Percentiles rank a stretch among this genome's conserved stretches.
These are phyloP conservation scores for Cnemophilus loriae DNA, from an alignment of 2,113 vertebrate species.

Conservation along the genomic window DNA sequence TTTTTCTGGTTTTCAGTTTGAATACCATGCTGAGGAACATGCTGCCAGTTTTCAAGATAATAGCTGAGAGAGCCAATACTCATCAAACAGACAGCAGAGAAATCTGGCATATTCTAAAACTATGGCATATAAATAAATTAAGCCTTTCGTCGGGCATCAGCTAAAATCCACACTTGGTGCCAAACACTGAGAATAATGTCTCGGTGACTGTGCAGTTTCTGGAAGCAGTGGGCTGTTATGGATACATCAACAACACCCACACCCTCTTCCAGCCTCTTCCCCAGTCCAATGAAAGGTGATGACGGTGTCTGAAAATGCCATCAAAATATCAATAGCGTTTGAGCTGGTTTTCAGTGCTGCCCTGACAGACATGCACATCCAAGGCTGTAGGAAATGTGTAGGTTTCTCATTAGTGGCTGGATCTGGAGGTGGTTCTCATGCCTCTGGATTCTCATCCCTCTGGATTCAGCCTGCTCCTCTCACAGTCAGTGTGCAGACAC, in stretches of 20 bases:
- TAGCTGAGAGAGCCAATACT: neutral
- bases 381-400: neutral
- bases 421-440: neutral
- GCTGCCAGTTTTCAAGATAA: neutral
- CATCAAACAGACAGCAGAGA: neutral
- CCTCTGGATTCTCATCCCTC: neutral
- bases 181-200: neutral
- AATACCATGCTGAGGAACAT: neutral
- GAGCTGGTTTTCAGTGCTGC: neutral
- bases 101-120: neutral
- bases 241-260: neutral
- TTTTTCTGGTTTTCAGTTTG: neutral
- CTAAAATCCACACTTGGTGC: neutral
- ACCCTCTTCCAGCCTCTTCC: neutral
- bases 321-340: neutral
- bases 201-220: neutral
- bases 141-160: neutral
- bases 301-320: neutral
- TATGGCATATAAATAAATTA: conserved; percentile 12
- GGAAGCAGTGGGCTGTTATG: neutral
- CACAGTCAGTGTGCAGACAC: too few species aligned
- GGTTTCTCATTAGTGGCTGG: neutral
- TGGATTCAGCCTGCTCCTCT: neutral
- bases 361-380: neutral
- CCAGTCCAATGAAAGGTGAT: neutral